Conservation (phyloP, 2,888 invertebrate genomes). For the Hirtodrosophila histrioides region DNA sequence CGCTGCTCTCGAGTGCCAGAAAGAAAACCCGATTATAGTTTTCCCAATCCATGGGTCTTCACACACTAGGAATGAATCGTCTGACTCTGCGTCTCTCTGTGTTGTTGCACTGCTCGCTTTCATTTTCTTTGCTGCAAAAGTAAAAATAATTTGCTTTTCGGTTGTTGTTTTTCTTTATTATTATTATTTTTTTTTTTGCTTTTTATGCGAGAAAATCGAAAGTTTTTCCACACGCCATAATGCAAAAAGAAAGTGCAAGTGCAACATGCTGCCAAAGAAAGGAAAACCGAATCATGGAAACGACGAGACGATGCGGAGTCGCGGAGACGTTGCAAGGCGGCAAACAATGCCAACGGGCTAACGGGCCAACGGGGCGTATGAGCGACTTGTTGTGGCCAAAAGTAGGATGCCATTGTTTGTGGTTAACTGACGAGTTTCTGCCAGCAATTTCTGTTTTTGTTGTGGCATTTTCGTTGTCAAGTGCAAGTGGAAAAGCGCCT, state of each 20-base stretch:
- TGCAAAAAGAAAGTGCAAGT: conserved; percentile 84
- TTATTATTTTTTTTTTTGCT: conserved; percentile 29
- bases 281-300: conserved; percentile 48
- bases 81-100: conserved; percentile 17
- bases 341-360: conserved; percentile 70
- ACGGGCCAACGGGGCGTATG: conserved; percentile 72
- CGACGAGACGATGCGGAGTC: conserved; percentile 7
- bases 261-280: conserved; percentile 76
- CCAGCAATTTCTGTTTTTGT: conserved; percentile 23
- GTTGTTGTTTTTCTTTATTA: conserved; percentile 7
- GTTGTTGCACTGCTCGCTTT: conserved; percentile 74
- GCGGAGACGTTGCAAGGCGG: conserved; percentile 13
- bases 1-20: conserved; percentile 10
- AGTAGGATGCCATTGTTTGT: conserved; percentile 77
- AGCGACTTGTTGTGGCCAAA: conserved; percentile 77
- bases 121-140: conserved; percentile 71
- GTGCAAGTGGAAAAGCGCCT: conserved; percentile 66
- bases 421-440: conserved; percentile 52
- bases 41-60: conserved; percentile 29
- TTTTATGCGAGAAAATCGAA: conserved; percentile 82
- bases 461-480: conserved; percentile 78
- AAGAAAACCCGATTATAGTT: conserved; percentile 37
- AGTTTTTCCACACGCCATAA: conserved; percentile 84
- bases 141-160: conserved; percentile 61
- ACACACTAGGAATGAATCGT: conserved; percentile 39